A percentile compares a stretch with the other conserved stretches of the same genome.
Evolutionary conservation across 2,888 invertebrate species (phyloP).

Genomic region (Hermodice carunculata): DNA sequence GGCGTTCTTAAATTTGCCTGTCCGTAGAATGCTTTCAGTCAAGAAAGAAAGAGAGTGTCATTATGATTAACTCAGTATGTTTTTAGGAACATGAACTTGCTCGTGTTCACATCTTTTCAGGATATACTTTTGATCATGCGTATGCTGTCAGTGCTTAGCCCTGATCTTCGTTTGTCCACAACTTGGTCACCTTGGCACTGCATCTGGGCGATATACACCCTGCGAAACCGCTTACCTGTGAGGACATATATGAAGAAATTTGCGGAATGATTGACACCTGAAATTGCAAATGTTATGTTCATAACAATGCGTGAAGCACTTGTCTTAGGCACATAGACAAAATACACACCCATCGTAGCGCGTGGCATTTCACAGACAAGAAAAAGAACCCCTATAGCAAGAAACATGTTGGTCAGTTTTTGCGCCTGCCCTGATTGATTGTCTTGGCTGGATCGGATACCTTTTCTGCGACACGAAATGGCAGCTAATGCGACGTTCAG

Average conservation of each 20-base stretch:
- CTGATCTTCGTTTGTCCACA: too few species aligned
- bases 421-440: too few species aligned
- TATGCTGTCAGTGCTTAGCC: too few species aligned
- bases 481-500: constrained; percentile 18
- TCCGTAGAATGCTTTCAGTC: too few species aligned
- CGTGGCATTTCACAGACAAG: constrained; percentile 36
- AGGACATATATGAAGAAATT: constrained; percentile 12
- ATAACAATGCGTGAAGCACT: not conserved
- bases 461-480: not conserved
- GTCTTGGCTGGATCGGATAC: not conserved
- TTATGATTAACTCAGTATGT: too few species aligned
- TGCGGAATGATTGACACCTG: constrained; percentile 4
- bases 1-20: too few species aligned
- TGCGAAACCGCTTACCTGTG: constrained; percentile 1
- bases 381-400: constrained; percentile 32
- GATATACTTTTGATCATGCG: too few species aligned
- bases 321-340: too few species aligned
- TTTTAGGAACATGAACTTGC: too few species aligned
- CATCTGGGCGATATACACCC: not conserved
- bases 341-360: too few species aligned
- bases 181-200: not conserved
- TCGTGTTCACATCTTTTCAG: too few species aligned
- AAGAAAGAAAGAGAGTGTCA: too few species aligned
- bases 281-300: not conserved
- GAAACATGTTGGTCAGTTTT: constrained; percentile 28